Percentiles rank a stretch among this genome's conserved stretches.
Conservation (phyloP, 2,113 vertebrate species). For the Corydoras maculifer region DNA sequence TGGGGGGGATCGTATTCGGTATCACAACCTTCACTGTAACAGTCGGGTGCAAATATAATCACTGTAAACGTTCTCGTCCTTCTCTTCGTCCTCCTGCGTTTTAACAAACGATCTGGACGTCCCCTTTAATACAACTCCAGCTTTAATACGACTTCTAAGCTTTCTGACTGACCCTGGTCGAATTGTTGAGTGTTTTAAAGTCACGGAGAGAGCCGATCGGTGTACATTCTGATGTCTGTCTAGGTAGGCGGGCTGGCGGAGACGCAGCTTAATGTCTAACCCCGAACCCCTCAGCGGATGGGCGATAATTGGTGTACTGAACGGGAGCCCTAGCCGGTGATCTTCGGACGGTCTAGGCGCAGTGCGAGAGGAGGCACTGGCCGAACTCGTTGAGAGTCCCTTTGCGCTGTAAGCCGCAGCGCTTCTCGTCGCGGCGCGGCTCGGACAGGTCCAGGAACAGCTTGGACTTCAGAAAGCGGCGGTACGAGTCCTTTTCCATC, state of each 20-base stretch:
- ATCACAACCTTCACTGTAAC: slow-evolving; percentile 31
- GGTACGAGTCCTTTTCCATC: slow-evolving; percentile 75
- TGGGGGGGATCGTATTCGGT: no score
- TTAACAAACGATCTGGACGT: no score
- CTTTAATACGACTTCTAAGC: no score
- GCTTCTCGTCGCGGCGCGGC: not conserved
- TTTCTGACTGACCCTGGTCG: no score
- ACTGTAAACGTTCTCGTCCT: slow-evolving; percentile 2
- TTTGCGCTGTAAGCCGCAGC: slow-evolving; percentile 37
- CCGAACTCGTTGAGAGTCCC: slow-evolving; percentile 25
- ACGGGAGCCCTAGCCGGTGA: not conserved
- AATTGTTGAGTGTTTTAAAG: no score
- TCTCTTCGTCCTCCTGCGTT: not conserved
- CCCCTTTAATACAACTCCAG: no score
- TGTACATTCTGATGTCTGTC: not conserved
- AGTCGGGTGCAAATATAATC: slow-evolving; percentile 30
- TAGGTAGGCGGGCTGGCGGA: not conserved
- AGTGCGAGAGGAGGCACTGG: slow-evolving; percentile 37
- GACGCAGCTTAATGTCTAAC: slow-evolving; percentile 3
- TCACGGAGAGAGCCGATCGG: no score
- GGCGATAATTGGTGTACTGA: slow-evolving; percentile 1
- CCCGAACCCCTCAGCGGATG: not conserved
- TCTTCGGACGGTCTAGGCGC: slow-evolving; percentile 32
- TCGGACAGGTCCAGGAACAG: slow-evolving; percentile 52
- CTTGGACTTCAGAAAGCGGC: slow-evolving; percentile 65